Conservation (phyloP, 2,797 vertebrate genomes). For the Protosalanx chinensis region DNA sequence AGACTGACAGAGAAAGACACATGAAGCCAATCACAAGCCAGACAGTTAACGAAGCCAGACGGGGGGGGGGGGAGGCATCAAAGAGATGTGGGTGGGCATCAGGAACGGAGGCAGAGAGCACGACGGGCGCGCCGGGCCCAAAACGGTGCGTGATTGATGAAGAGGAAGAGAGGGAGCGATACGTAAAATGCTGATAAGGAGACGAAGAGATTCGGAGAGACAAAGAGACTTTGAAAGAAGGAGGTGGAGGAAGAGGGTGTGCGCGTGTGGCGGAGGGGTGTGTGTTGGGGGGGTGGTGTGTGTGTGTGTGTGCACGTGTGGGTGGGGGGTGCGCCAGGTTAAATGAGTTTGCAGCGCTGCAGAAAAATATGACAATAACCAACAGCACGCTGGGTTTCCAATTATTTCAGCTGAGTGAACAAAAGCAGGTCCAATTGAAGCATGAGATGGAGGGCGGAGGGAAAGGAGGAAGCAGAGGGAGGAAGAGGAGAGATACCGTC, state of each 20-base stretch:
- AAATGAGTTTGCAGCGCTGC: slow-evolving; percentile 41
- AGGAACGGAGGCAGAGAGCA: background rate
- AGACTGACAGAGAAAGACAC: background rate
- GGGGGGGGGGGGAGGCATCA: too few species aligned
- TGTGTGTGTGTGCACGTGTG: slow-evolving; percentile 3
- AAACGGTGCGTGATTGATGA: slow-evolving; percentile 2
- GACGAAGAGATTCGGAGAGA: background rate
- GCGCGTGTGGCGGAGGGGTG: background rate
- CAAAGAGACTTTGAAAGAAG: background rate
- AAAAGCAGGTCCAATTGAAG: slow-evolving; percentile 47
- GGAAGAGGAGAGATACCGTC: slow-evolving; percentile 50
- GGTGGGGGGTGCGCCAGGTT: slow-evolving; percentile 40
- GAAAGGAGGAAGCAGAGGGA: slow-evolving; percentile 10
- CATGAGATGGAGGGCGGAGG: slow-evolving; percentile 1
- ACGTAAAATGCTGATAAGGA: background rate
- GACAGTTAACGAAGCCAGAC: too few species aligned
- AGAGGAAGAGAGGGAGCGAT: background rate
- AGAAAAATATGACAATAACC: slow-evolving; percentile 57
- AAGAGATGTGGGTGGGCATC: too few species aligned
- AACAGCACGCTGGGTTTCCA: slow-evolving; percentile 56
- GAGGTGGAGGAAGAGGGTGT: background rate
- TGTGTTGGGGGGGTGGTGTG: background rate
- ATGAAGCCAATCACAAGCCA: too few species aligned
- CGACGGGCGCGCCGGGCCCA: background rate
- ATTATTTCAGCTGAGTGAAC: slow-evolving; percentile 52